Base-by-base conservation (phyloP, 2,113 vertebrate species). In the Nothoprocta pentlandii region DNA sequence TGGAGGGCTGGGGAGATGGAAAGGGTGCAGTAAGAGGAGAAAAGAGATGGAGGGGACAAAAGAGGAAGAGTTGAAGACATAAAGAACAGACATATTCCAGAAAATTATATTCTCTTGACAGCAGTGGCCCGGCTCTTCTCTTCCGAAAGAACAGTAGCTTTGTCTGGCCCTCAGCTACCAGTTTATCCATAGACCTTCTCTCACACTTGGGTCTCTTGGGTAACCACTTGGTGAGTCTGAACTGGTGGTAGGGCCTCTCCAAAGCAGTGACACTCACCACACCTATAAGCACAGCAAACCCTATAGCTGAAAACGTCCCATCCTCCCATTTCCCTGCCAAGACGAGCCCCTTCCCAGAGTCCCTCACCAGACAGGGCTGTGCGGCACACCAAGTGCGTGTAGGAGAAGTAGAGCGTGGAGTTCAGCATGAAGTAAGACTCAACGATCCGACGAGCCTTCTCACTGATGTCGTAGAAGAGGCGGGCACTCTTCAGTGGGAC, bases 351-450 rank as follows among this genome's bases (percentile, higher is more conserved):
- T 26, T 20, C 69, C 39, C 16, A 0, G 0, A 0, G 10, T 8
- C 46, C 69, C 97, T 98, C 92, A 99, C 99, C 99, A 6, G 98
- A 97, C 46, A 99, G 98, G 25, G 99, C 99, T 0, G 99, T 99
- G 90, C 99, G 98, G 92, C 99, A 99, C 94, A 99, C 99, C 73
- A 99, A 97, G 97, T 99, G 99, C 2, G 99, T 99, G 96, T 99
- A 99, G 96, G 99, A 99, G 97, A 99, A 99, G 95, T 99, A 99
- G 63, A 99, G 97, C 0, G 99, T 99, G 92, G 99, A 98, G 94
- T 99, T 99, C 51, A 99, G 98, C 98, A 98, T 97, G 97, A 99
- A 99, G 95, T 99, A 99, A 34, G 99, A 99, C 97, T 99, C 96
- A 0, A 99, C 97, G 1, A 99, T 99, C 84, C 95, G 97, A 66